Base-by-base conservation (phyloP, 2,797 vertebrate species). In the Crenichthys baileyi region DNA sequence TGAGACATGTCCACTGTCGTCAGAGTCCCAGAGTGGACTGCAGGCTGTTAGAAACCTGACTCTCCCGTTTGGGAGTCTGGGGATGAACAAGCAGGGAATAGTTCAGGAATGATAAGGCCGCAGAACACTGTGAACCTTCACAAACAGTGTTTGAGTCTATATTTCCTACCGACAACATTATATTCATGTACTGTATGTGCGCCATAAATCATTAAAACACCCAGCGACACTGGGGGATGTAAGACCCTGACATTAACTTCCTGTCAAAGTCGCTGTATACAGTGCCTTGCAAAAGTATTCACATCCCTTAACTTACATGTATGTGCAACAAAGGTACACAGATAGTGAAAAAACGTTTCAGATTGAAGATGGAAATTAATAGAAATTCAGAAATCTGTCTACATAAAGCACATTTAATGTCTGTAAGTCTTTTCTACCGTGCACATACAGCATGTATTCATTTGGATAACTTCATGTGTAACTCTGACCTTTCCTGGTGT, bases 1-100 rank as follows among this genome's bases (percentile, higher is more conserved):
- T 60, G 13, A 83, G 87, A 90, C 85, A n/a, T 85, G 90, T 82
- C 75, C 77, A 67, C 87, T 91, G 87, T 94, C 91, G 91, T 90
- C 92, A 74, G 84, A 26, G 80, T 85, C 86, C 81, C 79, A 77
- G 88, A 86, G 87, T 75, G 29, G 84, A 84, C 81, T 53, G 85
- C 83, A 77, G 77, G 78, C 70, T 60, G 72, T 79, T 22, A 5
- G 95, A 94, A 94, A 95, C 90, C 88, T 46, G 95, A 95, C 84
- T 73, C 94, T 73, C 80, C 85, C 90, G 88, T 93, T 89, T 91
- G 89, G 87, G 86, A 87, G 91, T 87, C 76, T 79, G 83, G 83
- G 87, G 89, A 93, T 77, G 80, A 92, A 91, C 89, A 90, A 91
- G 89, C 76, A 75, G 94, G 65, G 94, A 94, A 95, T 94, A 94